Percentiles rank a stretch among this genome's conserved stretches.
Evolutionary conservation across 1,140 invertebrate species (phyloP).

Genomic region (Drosophila tani): DNA sequence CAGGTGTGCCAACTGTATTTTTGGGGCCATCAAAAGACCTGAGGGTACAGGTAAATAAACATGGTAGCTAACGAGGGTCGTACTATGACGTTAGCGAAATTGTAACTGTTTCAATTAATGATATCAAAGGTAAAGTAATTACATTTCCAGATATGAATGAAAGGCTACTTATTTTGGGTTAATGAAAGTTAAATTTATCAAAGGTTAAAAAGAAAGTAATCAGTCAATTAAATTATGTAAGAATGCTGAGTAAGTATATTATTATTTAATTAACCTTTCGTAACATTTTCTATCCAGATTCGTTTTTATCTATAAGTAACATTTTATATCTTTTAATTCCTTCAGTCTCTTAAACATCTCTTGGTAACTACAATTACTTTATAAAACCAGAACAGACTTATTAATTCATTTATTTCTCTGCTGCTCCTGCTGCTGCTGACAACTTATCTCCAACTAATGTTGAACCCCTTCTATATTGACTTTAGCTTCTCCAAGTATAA

Average conservation of each 20-base stretch:
- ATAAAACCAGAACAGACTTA: background rate
- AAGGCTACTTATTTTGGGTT: background rate
- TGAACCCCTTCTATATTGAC: conserved; percentile 1
- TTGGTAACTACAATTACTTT: background rate
- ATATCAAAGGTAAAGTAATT: conserved; percentile 30
- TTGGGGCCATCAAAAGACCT: conserved; percentile 5
- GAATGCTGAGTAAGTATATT: background rate
- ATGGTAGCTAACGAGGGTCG: conserved; percentile 8
- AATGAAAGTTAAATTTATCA: background rate
- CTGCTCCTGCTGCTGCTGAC: background rate
- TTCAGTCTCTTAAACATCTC: too few relatives aligned
- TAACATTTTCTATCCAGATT: too few relatives aligned
- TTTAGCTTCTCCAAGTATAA: background rate
- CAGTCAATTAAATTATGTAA: background rate
- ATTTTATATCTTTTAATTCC: too few relatives aligned
- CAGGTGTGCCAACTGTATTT: conserved; percentile 34
- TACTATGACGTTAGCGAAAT: conserved; percentile 6
- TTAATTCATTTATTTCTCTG: background rate
- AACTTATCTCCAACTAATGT: background rate
- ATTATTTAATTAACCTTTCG: background rate
- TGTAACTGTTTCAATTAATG: conserved; percentile 1
- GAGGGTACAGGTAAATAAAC: conserved; percentile 14
- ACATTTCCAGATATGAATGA: conserved; percentile 5
- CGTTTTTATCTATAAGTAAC: too few relatives aligned
- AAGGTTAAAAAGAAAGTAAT: background rate